Percentiles rank a stretch among this genome's conserved stretches.
These are phyloP conservation scores for Danio tinwini DNA, from an alignment of 2,797 vertebrate genomes.

Conservation along the genomic window DNA sequence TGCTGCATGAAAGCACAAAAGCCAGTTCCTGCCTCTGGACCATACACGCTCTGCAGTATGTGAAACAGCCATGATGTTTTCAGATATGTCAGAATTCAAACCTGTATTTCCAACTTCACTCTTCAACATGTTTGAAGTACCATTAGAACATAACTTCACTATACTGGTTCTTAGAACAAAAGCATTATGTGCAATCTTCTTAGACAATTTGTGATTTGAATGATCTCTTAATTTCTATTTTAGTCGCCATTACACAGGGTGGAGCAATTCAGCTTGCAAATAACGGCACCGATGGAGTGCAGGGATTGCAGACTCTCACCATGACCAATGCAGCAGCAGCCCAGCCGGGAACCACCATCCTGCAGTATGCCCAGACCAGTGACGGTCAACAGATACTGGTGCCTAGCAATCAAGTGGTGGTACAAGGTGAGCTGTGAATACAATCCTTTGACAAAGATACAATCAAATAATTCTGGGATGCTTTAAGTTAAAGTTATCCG, in stretches of 20 bases:
- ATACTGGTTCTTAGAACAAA: not conserved
- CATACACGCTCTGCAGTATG: too few species aligned
- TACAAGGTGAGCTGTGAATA: slow-evolving; percentile 88
- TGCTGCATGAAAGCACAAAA: too few species aligned
- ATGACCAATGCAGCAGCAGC: slow-evolving; percentile 91
- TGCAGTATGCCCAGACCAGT: slow-evolving; percentile 98
- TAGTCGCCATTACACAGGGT: slow-evolving; percentile 98
- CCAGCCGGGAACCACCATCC: slow-evolving; percentile 93
- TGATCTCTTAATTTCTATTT: not conserved
- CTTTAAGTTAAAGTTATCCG: not conserved
- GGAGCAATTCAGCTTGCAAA: slow-evolving; percentile 98
- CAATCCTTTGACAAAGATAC: too few species aligned
- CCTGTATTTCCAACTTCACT: not conserved
- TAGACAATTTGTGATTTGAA: not conserved
- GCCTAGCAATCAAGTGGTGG: slow-evolving; percentile 99
- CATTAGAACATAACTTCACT: not conserved
- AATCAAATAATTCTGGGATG: not conserved
- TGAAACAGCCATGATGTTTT: not conserved
- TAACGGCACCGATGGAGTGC: slow-evolving; percentile 96
- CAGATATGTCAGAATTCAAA: not conserved
- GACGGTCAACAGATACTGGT: slow-evolving; percentile 98
- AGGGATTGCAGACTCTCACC: slow-evolving; percentile 94
- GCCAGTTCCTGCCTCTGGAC: too few species aligned
- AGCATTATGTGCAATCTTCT: not conserved
- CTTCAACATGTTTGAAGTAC: not conserved